Percentiles rank a stretch among this genome's conserved stretches.
phyloP scores from a whole-genome alignment of 2,113 vertebrate species.

The Trematocara macrostoma region DNA sequence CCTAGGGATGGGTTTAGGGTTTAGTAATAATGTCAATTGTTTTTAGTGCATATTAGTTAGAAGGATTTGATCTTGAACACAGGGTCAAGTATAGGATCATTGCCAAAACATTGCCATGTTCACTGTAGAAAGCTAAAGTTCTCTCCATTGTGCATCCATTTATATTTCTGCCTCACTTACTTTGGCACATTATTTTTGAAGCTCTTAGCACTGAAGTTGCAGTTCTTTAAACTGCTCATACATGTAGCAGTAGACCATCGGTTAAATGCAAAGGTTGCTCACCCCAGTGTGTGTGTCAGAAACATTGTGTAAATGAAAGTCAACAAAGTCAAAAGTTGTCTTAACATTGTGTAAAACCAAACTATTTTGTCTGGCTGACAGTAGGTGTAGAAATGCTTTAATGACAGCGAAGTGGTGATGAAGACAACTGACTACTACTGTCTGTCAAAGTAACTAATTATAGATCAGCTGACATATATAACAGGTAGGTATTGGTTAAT shows the following conservation, averaged over 20 bases:
- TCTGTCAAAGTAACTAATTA: neutral
- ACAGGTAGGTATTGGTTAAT: neutral
- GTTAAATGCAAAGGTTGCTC: neutral
- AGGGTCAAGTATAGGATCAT: neutral
- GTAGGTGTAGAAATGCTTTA: neutral
- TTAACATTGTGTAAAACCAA: neutral
- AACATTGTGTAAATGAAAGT: neutral
- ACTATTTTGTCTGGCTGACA: neutral
- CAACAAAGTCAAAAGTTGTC: neutral
- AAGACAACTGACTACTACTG: neutral
- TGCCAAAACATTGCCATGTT: neutral
- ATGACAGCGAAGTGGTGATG: neutral
- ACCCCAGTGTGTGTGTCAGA: neutral
- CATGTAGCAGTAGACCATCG: neutral
- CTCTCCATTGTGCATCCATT: neutral
- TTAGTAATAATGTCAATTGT: neutral
- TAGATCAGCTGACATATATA: neutral
- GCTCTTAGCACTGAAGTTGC: neutral
- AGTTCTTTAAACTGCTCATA: neutral
- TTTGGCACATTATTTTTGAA: neutral
- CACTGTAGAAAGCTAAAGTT: neutral
- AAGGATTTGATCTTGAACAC: neutral
- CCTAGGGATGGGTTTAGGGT: neutral
- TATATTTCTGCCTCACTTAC: neutral
- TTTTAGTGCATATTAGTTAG: neutral